Evolutionary conservation across 2,797 vertebrate genomes (phyloP), one percentile per base, ranked within the genome.

Genomic region (Halcyon badia): DNA sequence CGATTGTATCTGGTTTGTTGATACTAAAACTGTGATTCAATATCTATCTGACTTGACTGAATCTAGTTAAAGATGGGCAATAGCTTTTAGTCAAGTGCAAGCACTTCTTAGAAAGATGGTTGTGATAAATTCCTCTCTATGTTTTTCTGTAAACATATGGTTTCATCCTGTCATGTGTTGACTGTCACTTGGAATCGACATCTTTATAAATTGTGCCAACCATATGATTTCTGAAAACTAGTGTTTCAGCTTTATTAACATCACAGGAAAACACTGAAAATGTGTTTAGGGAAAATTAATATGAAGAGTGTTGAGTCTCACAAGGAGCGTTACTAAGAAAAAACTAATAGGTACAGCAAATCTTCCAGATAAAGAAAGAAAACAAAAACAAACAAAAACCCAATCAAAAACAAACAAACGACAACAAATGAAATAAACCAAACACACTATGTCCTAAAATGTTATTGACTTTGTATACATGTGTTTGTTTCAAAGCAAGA

Each of bases 241-340:
- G 61, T 37, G 37, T 85, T 94, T 96, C 89, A 83, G 78, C 52
- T 95, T 92, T 92, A 89, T 95, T 93, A 90, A 52, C 75, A 71
- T 96, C 86, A 76, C 31, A 68, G 66, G 79, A 78, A 78, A 92
- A 37, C 35, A 66, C 31, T 87, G 81, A 87, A 82, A 93, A 70
- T 64, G 77, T 68, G 21, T 89, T 79, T 87, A 85, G 35, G 33
- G 75, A 83, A 87, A 94, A 94, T 80, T 64, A 60, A 68, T 44
- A 76, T 37, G 56, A 84, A 61, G 89, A 62, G 4, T 83, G 8
- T 70, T 89, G 44, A 71, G 14, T 89, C 58, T 71, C 54, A 37
- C 30, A 61, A 90, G 39, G 12, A 93, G 31, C 12, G 61, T 79
- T 91, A 49, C 61, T n/a, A 56, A 66, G 57, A 41, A 61, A 83